Evolutionary conservation across 2,888 invertebrate genomes (phyloP).

Genomic region (Lochmaea capreae): DNA sequence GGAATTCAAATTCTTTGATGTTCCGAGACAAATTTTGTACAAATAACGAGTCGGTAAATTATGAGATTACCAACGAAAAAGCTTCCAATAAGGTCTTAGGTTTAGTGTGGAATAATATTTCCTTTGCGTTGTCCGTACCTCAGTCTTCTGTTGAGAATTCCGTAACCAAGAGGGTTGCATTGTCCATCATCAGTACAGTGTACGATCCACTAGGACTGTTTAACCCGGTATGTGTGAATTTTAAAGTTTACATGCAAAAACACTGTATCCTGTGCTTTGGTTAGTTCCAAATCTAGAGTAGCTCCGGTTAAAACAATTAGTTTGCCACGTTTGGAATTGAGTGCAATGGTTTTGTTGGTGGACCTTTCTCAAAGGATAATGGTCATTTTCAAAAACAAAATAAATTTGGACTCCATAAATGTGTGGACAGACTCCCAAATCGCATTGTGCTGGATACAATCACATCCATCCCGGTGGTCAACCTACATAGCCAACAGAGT

Average conservation of each 20-base stretch:
- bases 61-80: background rate
- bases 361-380: conserved; percentile 13
- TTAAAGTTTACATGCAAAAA: conserved; percentile 24
- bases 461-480: no score
- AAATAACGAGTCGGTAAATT: background rate
- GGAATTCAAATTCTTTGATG: conserved; percentile 20
- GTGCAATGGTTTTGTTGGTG: conserved; percentile 20
- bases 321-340: conserved; percentile 22
- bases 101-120: background rate
- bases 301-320: conserved; percentile 28
- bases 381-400: background rate
- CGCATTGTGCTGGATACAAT: no score
- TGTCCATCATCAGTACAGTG: conserved; percentile 6
- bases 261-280: no score
- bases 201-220: background rate
- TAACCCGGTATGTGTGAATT: conserved; percentile 13
- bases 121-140: conserved; percentile 4
- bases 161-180: conserved; percentile 7
- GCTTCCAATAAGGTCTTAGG: background rate
- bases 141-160: no score
- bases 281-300: background rate
- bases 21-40: conserved; percentile 21
- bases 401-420: no score
- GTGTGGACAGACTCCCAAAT: no score
- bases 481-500: no score